phyloP scores from a whole-genome alignment of 2,113 vertebrate genomes.

The Cygnus buccinator region DNA sequence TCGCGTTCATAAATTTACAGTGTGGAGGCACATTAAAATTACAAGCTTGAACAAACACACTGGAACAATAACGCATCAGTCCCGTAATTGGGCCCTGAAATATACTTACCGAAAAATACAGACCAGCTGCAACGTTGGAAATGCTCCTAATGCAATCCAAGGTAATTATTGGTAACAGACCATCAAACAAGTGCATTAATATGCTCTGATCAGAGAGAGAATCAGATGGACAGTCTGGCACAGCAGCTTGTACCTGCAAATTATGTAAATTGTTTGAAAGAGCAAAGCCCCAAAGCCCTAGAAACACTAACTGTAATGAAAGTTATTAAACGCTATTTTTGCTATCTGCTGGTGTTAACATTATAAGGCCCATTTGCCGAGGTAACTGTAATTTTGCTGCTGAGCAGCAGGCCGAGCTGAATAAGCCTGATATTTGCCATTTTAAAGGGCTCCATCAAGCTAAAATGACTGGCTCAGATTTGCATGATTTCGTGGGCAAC shows the following conservation, averaged over 20 bases:
- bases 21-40: conserved; percentile 50
- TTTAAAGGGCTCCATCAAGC: background rate
- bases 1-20: conserved; percentile 1
- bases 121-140: conserved; percentile 70
- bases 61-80: conserved; percentile 70
- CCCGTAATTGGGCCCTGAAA: conserved; percentile 67
- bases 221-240: conserved; percentile 66
- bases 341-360: conserved; percentile 48
- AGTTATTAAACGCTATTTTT: conserved; percentile 70
- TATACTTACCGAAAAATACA: conserved; percentile 57
- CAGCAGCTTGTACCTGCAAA: conserved; percentile 69
- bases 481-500: background rate
- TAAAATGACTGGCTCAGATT: background rate
- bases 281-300: conserved; percentile 60
- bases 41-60: conserved; percentile 34
- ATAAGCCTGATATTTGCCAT: conserved; percentile 4
- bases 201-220: conserved; percentile 50
- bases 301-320: conserved; percentile 69
- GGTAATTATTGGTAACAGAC: conserved; percentile 72
- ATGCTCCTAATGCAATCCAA: conserved; percentile 71
- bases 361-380: conserved; percentile 36
- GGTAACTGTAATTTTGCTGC: conserved; percentile 20
- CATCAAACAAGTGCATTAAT: conserved; percentile 68
- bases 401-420: background rate
- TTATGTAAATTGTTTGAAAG: conserved; percentile 59